These are phyloP conservation scores for Lepus oiostolus DNA, from an alignment of 2,797 vertebrate species.

Conservation along the genomic window DNA sequence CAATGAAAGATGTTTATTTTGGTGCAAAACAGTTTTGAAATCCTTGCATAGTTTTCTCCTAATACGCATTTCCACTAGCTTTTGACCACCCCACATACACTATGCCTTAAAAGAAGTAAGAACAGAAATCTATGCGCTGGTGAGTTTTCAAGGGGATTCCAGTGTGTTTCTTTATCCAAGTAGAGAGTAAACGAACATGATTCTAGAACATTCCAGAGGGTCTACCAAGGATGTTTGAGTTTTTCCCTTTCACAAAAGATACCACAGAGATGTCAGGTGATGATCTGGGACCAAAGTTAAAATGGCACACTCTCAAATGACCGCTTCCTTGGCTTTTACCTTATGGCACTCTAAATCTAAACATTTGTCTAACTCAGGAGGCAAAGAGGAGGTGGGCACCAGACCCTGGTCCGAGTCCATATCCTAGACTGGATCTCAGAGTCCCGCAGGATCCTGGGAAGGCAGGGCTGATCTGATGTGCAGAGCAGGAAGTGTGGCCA, in stretches of 20 bases:
- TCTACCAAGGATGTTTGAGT: neutral
- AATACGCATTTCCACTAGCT: too few relatives aligned
- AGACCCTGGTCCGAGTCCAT: neutral
- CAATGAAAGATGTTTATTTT: too few relatives aligned
- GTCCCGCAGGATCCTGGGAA: neutral
- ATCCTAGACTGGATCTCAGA: neutral
- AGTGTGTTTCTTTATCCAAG: neutral
- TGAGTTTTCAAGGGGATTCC: slow-evolving; percentile 16
- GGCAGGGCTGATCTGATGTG: neutral
- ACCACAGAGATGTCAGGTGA: neutral
- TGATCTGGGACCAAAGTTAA: neutral
- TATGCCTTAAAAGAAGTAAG: neutral
- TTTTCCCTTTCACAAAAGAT: neutral
- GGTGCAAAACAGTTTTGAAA: too few relatives aligned
- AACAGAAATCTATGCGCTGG: neutral
- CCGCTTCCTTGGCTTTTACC: too few relatives aligned
- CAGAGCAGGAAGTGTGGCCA: neutral
- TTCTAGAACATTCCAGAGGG: neutral
- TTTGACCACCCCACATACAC: too few relatives aligned
- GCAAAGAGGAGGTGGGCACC: neutral
- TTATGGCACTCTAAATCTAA: neutral
- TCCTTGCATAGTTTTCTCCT: too few relatives aligned
- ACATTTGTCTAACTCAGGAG: neutral
- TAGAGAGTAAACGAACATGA: neutral
- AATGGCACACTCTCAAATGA: neutral